These are phyloP conservation scores for Platycheirus albimanus DNA, from an alignment of 2,888 invertebrate genomes.

Conservation along the genomic window DNA sequence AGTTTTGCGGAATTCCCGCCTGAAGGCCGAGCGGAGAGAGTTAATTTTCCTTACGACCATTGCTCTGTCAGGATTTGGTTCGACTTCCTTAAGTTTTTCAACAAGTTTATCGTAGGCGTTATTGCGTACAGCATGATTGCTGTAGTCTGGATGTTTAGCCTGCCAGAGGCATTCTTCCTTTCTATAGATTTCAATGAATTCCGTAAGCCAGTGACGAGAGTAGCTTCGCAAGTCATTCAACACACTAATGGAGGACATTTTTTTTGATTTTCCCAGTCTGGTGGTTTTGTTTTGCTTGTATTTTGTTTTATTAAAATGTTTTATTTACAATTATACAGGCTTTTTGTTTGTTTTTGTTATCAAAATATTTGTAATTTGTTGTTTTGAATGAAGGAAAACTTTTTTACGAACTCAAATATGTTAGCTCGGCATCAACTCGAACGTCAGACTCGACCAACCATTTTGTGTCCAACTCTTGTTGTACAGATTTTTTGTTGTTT, in stretches of 20 bases:
- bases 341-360: conserved; percentile 60
- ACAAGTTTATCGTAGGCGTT: conserved; percentile 81
- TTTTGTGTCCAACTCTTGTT: conserved; percentile 76
- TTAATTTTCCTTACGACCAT: conserved; percentile 82
- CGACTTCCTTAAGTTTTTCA: conserved; percentile 81
- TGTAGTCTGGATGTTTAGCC: conserved; percentile 81
- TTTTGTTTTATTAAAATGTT: neutral
- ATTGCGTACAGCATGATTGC: conserved; percentile 80
- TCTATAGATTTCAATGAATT: conserved; percentile 81
- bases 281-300: neutral
- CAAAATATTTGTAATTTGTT: conserved; percentile 38
- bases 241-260: conserved; percentile 77
- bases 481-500: conserved; percentile 59
- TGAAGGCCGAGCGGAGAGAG: conserved; percentile 81
- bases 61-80: conserved; percentile 81
- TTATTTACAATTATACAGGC: conserved; percentile 7
- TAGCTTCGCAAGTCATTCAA: conserved; percentile 80
- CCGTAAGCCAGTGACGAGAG: conserved; percentile 81
- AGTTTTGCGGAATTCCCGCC: conserved; percentile 81
- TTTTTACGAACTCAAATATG: conserved; percentile 65
- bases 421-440: conserved; percentile 77
- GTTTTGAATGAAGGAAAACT: conserved; percentile 48
- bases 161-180: conserved; percentile 81
- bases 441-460: conserved; percentile 76
- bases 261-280: conserved; percentile 18